phyloP scores from a whole-genome alignment of 1,140 invertebrate species.

The Macrobrachium rosenbergii region DNA sequence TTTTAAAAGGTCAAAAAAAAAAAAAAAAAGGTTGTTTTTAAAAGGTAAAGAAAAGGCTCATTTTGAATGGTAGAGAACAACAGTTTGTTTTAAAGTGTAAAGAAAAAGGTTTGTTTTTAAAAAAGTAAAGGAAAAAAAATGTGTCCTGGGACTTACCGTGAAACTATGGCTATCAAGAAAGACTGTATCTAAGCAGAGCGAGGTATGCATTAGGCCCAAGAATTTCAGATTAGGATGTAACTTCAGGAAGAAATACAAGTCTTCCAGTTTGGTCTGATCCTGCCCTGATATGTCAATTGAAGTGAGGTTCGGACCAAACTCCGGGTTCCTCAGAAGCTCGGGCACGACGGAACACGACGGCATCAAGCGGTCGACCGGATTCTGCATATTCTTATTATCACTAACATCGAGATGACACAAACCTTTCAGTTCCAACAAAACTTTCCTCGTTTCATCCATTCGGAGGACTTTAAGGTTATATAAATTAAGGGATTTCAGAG shows the following conservation, averaged over 20 bases:
- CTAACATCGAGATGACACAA: constrained; percentile 79
- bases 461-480: constrained; percentile 77
- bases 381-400: constrained; percentile 73
- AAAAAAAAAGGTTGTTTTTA: background rate
- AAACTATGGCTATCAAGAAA: constrained; percentile 69
- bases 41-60: background rate
- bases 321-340: constrained; percentile 72
- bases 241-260: constrained; percentile 74
- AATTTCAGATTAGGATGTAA: constrained; percentile 74
- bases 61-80: background rate
- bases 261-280: constrained; percentile 74
- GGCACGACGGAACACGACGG: constrained; percentile 71
- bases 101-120: background rate
- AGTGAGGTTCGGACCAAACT: constrained; percentile 76
- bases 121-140: background rate
- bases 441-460: constrained; percentile 72
- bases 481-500: constrained; percentile 77
- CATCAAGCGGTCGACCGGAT: constrained; percentile 72
- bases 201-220: constrained; percentile 77
- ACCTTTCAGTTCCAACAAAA: constrained; percentile 76
- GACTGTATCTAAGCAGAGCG: constrained; percentile 76
- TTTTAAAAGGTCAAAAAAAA: background rate
- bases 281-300: constrained; percentile 81
- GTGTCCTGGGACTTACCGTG: constrained; percentile 63
- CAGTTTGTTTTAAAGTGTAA: background rate